Evolutionary conservation across 2,888 invertebrate species (phyloP).

Genomic region (Aricia artaxerxes): DNA sequence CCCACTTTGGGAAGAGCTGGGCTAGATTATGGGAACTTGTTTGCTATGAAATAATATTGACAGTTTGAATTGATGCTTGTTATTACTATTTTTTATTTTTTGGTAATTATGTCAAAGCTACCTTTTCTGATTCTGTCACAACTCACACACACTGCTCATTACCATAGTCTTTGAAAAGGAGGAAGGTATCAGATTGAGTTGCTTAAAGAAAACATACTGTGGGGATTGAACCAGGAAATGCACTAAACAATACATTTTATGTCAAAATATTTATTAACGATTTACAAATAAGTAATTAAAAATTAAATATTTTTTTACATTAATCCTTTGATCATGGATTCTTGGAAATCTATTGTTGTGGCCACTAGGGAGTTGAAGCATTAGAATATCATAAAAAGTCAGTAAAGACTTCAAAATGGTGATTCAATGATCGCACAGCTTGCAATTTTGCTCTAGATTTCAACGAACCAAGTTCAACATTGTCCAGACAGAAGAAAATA

Average conservation of each 20-base stretch:
- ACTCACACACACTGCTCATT: background rate
- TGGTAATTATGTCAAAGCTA: background rate
- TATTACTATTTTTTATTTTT: too few relatives aligned
- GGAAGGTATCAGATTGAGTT: too few relatives aligned
- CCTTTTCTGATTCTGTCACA: background rate
- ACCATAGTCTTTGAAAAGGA: too few relatives aligned
- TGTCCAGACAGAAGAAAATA: constrained; percentile 86
- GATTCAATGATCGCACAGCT: constrained; percentile 89
- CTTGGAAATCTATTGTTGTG: too few relatives aligned
- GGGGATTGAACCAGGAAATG: too few relatives aligned
- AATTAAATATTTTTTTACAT: background rate
- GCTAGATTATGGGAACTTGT: too few relatives aligned
- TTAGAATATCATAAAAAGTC: constrained; percentile 66
- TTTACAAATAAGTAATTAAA: background rate
- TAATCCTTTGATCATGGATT: too few relatives aligned
- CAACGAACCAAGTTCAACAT: constrained; percentile 84
- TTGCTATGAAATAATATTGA: too few relatives aligned
- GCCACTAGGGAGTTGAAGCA: too few relatives aligned
- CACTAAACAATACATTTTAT: background rate
- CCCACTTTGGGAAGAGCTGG: too few relatives aligned
- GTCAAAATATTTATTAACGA: background rate
- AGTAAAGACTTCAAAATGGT: constrained; percentile 93
- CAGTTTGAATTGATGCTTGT: too few relatives aligned
- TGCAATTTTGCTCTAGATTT: constrained; percentile 88
- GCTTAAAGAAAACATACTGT: too few relatives aligned